phyloP scores from a whole-genome alignment of 2,888 invertebrate genomes.

The Acholoe squamosa region DNA sequence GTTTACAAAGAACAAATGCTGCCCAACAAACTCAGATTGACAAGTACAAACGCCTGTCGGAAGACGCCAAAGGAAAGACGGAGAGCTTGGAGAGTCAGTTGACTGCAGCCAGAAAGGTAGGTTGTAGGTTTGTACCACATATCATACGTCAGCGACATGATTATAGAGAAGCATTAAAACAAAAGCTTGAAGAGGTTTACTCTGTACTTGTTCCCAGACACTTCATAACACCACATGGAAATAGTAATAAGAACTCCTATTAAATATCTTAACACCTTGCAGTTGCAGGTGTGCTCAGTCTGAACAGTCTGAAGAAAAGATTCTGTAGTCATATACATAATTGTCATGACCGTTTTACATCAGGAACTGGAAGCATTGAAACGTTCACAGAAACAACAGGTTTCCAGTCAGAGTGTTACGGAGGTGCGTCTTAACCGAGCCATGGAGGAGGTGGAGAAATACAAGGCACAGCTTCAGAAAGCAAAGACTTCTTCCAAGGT shows the following conservation, averaged over 20 bases:
- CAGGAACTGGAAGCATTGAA: conserved; percentile 85
- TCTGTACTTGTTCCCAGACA: too few species aligned
- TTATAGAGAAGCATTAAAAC: not conserved
- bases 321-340: too few species aligned
- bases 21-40: conserved; percentile 82
- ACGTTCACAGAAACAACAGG: conserved; percentile 84
- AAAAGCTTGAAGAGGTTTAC: too few species aligned
- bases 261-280: too few species aligned
- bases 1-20: conserved; percentile 79
- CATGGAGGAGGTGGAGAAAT: conserved; percentile 85
- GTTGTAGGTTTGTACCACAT: too few species aligned
- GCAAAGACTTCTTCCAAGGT: conserved; percentile 81
- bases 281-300: too few species aligned
- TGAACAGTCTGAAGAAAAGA: too few species aligned
- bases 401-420: conserved; percentile 82
- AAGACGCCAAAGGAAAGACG: conserved; percentile 80
- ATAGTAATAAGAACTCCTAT: too few species aligned
- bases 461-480: conserved; percentile 81
- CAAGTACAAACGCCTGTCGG: conserved; percentile 82
- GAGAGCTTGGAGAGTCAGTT: conserved; percentile 81
- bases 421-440: conserved; percentile 85
- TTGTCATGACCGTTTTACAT: too few species aligned
- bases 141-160: conserved; percentile 83
- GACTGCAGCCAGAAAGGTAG: conserved; percentile 77
- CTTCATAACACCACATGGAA: too few species aligned